Percentiles rank a stretch among this genome's conserved stretches.
phyloP scores from a whole-genome alignment of 2,797 vertebrate genomes.

The Melanotaenia maccullochi region DNA sequence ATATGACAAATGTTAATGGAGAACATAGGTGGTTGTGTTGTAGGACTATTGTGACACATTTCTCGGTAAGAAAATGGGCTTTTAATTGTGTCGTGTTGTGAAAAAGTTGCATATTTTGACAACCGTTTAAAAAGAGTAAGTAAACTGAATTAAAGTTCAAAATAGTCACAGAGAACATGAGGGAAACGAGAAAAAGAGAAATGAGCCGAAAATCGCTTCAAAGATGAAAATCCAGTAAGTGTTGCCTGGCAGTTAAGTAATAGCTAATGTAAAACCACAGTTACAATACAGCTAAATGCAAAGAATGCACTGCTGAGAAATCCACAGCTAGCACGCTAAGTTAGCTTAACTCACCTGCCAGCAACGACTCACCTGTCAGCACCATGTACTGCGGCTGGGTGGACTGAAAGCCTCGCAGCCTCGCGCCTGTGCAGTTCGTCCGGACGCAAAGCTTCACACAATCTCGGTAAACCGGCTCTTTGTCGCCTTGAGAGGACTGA shows the following conservation, averaged over 20 bases:
- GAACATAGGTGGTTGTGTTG: neutral
- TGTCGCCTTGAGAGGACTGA: constrained; percentile 89
- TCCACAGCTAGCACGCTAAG: constrained; percentile 36
- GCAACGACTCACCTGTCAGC: constrained; percentile 86
- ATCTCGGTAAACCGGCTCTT: constrained; percentile 94
- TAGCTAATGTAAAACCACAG: neutral
- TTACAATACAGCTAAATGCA: neutral
- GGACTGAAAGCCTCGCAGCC: constrained; percentile 89
- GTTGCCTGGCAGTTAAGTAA: neutral
- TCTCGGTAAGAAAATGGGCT: constrained; percentile 44
- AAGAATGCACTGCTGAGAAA: neutral
- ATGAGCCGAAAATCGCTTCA: neutral
- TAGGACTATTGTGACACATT: constrained; percentile 17
- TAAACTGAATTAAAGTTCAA: neutral
- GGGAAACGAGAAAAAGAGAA: neutral
- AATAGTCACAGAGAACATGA: neutral
- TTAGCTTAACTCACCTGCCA: constrained; percentile 46
- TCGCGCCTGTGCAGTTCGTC: constrained; percentile 91
- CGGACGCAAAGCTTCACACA: constrained; percentile 90
- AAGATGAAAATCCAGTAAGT: neutral
- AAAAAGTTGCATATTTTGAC: neutral
- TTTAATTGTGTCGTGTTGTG: neutral
- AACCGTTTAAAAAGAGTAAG: neutral
- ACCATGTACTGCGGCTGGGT: constrained; percentile 93
- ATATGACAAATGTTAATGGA: neutral